Evolutionary conservation across 2,113 vertebrate genomes (phyloP), one percentile per base, ranked within the genome.

Genomic region (Sorex fumeus): DNA sequence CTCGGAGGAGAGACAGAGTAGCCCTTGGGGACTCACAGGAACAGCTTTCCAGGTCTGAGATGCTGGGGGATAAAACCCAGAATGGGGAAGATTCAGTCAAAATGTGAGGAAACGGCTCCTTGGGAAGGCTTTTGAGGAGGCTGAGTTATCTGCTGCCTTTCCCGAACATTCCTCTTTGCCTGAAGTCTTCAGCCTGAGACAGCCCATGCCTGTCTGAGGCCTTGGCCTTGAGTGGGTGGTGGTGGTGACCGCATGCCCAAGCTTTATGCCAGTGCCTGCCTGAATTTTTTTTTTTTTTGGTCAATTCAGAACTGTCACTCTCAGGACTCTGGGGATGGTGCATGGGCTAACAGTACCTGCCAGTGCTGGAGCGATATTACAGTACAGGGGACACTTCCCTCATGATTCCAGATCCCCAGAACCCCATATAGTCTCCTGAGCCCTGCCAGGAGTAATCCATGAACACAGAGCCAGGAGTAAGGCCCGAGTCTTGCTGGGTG

Each of bases 91-190:
- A 70, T 74, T 78, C 77, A 81, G 43, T 67, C 53, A 50, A 13
- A 36, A 90, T 57, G 7, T 30, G 28, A 90, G 32, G n/a, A 47
- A 88, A 88, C 74, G 0, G 0, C 2, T 74, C n/a, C n/a, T 18
- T 5, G 27, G 16, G 60, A 62, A 64, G 43, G 8, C 12, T 11
- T 47, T 75, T 40, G 75, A 62, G 88, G 69, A 94, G 62, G 67
- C 8, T 21, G 40, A 50, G 36, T 23, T 0, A 0, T 27, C 21
- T 25, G 13, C 13, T 30, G 16, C 7, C 25, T 87, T 77, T 4
- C 25, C 16, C 32, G 13, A 32, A 8, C 12, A 6, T 3, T 0
- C 21, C 34, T 45, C 21, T 70, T 78, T 27, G 60, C 40, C n/a
- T 85, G 1, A 8, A 7, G 60, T 50, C 2, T 1, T 10, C 62